phyloP scores from a whole-genome alignment of 2,888 invertebrate genomes.

The Acronicta alni region DNA sequence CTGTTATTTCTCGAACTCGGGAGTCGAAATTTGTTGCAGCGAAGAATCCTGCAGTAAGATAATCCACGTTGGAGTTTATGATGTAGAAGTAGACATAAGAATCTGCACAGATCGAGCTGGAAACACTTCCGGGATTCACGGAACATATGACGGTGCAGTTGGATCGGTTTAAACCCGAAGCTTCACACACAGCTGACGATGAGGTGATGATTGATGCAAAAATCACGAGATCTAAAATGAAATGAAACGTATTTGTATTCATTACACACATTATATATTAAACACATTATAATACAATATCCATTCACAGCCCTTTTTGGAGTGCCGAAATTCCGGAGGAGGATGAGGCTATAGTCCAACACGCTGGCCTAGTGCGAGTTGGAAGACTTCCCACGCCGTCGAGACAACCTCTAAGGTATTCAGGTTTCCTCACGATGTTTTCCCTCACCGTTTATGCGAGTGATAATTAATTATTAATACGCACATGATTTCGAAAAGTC shows the following conservation, averaged over 20 bases:
- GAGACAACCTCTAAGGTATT: too few species aligned
- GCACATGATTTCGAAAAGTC: too few species aligned
- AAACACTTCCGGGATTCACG: slow-evolving; percentile 60
- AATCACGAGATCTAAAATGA: slow-evolving; percentile 56
- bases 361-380: too few species aligned
- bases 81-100: slow-evolving; percentile 72
- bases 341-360: too few species aligned
- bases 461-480: too few species aligned
- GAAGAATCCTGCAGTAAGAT: slow-evolving; percentile 70
- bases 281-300: too few species aligned
- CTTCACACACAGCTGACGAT: slow-evolving; percentile 58
- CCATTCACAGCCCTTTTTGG: too few species aligned
- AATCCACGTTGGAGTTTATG: slow-evolving; percentile 50
- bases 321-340: too few species aligned
- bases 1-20: slow-evolving; percentile 70
- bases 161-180: slow-evolving; percentile 58
- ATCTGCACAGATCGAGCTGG: slow-evolving; percentile 67
- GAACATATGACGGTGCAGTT: slow-evolving; percentile 70
- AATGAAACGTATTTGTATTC: not conserved
- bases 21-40: slow-evolving; percentile 80
- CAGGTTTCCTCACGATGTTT: too few species aligned
- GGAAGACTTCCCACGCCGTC: too few species aligned
- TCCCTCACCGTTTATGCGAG: too few species aligned
- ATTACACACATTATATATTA: too few species aligned
- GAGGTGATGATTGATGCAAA: slow-evolving; percentile 34